Conservation (phyloP, 1,140 invertebrate genomes). For the Pantala flavescens region DNA sequence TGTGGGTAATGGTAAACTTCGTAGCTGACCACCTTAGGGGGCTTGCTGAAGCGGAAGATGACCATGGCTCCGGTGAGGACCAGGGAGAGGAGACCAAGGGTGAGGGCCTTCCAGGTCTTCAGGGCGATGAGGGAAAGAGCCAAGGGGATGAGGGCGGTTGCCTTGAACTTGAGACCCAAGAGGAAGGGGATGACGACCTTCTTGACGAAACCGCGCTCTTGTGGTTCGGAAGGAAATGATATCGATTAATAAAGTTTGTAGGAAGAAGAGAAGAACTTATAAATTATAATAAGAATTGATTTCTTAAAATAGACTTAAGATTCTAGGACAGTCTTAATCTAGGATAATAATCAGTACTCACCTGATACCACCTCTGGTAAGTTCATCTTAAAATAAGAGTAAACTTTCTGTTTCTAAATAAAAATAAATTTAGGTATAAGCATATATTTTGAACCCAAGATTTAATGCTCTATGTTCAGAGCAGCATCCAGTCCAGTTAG, state of each 20-base stretch:
- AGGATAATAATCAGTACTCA: no score
- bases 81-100: conserved; percentile 68
- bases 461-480: no score
- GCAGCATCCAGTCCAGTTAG: no score
- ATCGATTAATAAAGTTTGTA: neutral
- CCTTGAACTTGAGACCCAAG: conserved; percentile 72
- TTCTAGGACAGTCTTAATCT: no score
- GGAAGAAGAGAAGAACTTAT: conserved; percentile 23
- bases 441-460: no score
- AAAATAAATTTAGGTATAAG: no score
- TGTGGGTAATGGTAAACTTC: conserved; percentile 71
- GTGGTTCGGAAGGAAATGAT: conserved; percentile 21
- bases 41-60: conserved; percentile 74
- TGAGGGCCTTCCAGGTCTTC: conserved; percentile 78
- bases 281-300: no score
- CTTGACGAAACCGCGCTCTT: conserved; percentile 67
- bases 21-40: conserved; percentile 49
- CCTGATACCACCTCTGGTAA: no score
- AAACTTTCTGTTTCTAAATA: no score
- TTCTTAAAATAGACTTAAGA: no score
- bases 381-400: no score
- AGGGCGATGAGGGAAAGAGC: conserved; percentile 69
- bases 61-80: conserved; percentile 60
- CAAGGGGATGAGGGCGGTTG: conserved; percentile 65
- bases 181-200: conserved; percentile 74